Conservation (phyloP, 2,797 vertebrate genomes). For the Fistularia commersonii region DNA sequence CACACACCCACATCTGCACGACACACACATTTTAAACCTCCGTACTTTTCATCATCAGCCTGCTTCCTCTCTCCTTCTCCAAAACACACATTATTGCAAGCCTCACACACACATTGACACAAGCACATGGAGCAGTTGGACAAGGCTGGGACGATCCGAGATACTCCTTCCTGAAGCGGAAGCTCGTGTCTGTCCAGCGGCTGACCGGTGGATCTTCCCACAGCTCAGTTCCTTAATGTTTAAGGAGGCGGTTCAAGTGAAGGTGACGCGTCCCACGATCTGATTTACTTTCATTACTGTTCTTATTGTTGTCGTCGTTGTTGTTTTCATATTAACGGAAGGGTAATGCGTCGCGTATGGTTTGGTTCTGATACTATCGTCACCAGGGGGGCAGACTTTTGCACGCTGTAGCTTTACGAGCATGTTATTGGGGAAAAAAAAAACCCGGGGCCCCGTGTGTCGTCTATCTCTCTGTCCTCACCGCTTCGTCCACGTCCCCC, state of each 20-base stretch:
- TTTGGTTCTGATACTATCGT: slow-evolving; percentile 75
- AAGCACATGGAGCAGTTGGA: slow-evolving; percentile 40
- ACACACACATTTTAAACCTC: slow-evolving; percentile 32
- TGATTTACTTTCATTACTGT: slow-evolving; percentile 68
- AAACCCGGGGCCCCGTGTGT: slow-evolving; percentile 52
- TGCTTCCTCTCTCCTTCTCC: slow-evolving; percentile 36
- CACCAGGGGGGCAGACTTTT: slow-evolving; percentile 83
- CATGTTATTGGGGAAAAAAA: slow-evolving; percentile 79
- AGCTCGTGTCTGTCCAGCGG: slow-evolving; percentile 81
- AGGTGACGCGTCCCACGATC: slow-evolving; percentile 85
- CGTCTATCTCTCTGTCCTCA: slow-evolving; percentile 39
- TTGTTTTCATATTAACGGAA: slow-evolving; percentile 82
- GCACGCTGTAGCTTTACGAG: slow-evolving; percentile 90
- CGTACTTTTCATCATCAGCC: slow-evolving; percentile 60
- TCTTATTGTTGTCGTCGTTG: slow-evolving; percentile 71
- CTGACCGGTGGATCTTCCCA: slow-evolving; percentile 78
- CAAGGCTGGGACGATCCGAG: slow-evolving; percentile 54
- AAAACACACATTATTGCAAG: slow-evolving; percentile 16
- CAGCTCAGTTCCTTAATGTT: slow-evolving; percentile 97
- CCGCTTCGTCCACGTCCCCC: slow-evolving; percentile 15
- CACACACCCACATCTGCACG: slow-evolving; percentile 15
- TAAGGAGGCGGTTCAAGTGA: slow-evolving; percentile 89
- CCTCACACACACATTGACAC: slow-evolving; percentile 22
- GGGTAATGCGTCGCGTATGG: slow-evolving; percentile 82
- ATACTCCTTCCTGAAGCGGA: slow-evolving; percentile 66